Conservation (phyloP, 2,797 vertebrate genomes). For the Salmo trutta region DNA sequence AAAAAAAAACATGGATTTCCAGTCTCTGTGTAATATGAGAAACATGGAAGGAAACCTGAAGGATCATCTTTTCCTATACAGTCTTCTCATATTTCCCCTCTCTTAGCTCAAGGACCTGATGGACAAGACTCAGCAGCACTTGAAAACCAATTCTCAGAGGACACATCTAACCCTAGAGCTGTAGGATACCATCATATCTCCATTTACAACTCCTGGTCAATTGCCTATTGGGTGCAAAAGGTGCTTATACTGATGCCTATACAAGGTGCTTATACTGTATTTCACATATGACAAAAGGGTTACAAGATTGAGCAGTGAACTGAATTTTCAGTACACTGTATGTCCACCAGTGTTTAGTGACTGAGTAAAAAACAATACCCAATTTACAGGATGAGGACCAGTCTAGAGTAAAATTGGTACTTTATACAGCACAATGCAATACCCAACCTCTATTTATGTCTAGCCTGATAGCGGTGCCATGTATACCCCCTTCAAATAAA, state of each 20-base stretch:
- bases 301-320: background rate
- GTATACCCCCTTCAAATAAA: background rate
- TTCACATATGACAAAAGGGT: background rate
- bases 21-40: conserved; percentile 23
- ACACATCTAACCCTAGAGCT: too few species aligned
- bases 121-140: background rate
- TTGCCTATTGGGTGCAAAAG: too few species aligned
- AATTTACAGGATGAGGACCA: background rate
- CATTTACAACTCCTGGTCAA: too few species aligned
- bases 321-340: background rate
- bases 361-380: background rate
- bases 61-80: conserved; percentile 12
- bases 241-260: too few species aligned
- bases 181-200: too few species aligned
- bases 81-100: background rate
- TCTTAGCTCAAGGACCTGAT: background rate
- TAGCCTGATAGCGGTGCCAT: background rate
- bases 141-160: too few species aligned
- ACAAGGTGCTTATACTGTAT: too few species aligned
- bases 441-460: background rate
- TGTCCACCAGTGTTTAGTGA: background rate
- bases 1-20: conserved; percentile 18
- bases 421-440: background rate
- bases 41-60: conserved; percentile 14
- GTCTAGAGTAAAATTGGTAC: background rate